phyloP scores from a whole-genome alignment of 2,113 vertebrate genomes.

The Semicossyphus pulcher region DNA sequence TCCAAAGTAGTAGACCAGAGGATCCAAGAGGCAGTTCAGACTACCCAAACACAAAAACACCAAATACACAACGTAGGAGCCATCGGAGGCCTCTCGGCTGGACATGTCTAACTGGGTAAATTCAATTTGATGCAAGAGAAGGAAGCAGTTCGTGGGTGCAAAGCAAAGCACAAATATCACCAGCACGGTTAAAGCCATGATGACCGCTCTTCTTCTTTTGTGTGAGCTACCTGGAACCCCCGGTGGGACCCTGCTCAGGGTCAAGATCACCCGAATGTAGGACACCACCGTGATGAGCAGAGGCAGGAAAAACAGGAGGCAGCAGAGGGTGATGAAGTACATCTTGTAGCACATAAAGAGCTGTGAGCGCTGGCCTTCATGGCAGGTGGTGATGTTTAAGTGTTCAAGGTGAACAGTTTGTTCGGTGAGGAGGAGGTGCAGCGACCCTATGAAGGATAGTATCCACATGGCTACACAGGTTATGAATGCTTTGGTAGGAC shows the following conservation, averaged over 20 bases:
- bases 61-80: slow-evolving; percentile 89
- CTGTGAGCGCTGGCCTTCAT: slow-evolving; percentile 50
- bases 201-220: slow-evolving; percentile 85
- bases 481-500: slow-evolving; percentile 70
- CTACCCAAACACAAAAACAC: slow-evolving; percentile 91
- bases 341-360: slow-evolving; percentile 78
- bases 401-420: slow-evolving; percentile 82
- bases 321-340: slow-evolving; percentile 89
- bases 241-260: slow-evolving; percentile 59
- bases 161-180: slow-evolving; percentile 92
- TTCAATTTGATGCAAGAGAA: slow-evolving; percentile 88
- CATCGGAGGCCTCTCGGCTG: slow-evolving; percentile 64
- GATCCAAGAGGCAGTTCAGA: slow-evolving; percentile 92
- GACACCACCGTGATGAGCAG: slow-evolving; percentile 86
- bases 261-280: slow-evolving; percentile 86
- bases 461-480: slow-evolving; percentile 88
- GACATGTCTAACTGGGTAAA: slow-evolving; percentile 27
- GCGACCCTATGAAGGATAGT: slow-evolving; percentile 82
- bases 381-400: slow-evolving; percentile 91
- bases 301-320: slow-evolving; percentile 89
- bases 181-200: slow-evolving; percentile 89
- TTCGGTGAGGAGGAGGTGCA: slow-evolving; percentile 87
- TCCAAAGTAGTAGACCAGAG: slow-evolving; percentile 93
- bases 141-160: slow-evolving; percentile 89
- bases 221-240: slow-evolving; percentile 68